Evolutionary conservation across 2,888 invertebrate species (phyloP).

Genomic region (Tetheella fluctuosa): DNA sequence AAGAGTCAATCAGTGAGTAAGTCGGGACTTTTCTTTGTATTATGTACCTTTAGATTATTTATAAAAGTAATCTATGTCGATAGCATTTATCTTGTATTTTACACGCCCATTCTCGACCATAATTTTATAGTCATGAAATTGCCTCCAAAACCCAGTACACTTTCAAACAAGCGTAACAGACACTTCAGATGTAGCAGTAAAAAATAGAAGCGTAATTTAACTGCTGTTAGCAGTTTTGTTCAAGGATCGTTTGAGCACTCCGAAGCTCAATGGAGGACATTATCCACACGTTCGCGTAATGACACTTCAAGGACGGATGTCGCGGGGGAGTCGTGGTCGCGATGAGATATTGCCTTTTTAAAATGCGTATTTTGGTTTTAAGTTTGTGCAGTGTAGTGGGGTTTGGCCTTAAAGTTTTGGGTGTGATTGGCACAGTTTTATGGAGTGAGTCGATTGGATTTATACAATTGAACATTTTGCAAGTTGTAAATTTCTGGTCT

Average conservation of each 20-base stretch:
- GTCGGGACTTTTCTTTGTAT: too few species aligned
- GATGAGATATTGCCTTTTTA: constrained; percentile 40
- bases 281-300: constrained; percentile 69
- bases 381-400: background rate
- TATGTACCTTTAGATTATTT: too few species aligned
- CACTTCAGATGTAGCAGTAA: constrained; percentile 28
- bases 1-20: too few species aligned
- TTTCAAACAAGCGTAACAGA: background rate
- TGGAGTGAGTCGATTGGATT: too few species aligned
- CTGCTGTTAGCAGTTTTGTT: constrained; percentile 50
- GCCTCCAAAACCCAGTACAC: background rate
- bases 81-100: too few species aligned
- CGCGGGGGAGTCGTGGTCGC: constrained; percentile 35
- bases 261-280: constrained; percentile 51
- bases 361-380: constrained; percentile 32
- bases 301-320: constrained; percentile 53
- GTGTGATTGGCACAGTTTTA: too few species aligned
- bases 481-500: too few species aligned
- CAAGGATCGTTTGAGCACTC: constrained; percentile 52
- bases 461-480: background rate
- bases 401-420: too few species aligned
- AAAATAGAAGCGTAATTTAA: constrained; percentile 48
- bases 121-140: background rate
- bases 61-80: too few species aligned
- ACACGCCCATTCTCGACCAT: background rate